Percentiles rank a stretch among this genome's conserved stretches.
phyloP scores from a whole-genome alignment of 2,888 invertebrate species.

The Parnassius orleans region DNA sequence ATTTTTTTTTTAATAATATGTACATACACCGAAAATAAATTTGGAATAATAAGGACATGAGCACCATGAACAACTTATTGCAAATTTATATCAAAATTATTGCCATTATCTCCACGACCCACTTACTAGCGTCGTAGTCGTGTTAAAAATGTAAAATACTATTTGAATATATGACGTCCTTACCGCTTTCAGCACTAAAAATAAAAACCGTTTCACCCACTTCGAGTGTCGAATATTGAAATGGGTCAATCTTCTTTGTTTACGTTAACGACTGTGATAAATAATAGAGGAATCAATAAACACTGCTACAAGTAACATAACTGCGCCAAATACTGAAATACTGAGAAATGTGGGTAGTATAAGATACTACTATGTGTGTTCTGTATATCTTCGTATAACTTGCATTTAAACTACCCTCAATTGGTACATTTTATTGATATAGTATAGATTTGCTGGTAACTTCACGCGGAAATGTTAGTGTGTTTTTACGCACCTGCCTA shows the following conservation, averaged over 20 bases:
- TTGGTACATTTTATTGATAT: background rate
- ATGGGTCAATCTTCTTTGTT: slow-evolving; percentile 25
- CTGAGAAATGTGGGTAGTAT: background rate
- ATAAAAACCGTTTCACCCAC: slow-evolving; percentile 26
- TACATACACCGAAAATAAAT: no score
- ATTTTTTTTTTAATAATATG: no score
- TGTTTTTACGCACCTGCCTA: no score
- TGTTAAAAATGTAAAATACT: slow-evolving; percentile 6
- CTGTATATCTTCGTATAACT: no score
- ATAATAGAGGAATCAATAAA: background rate
- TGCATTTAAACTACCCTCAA: background rate
- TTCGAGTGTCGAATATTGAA: slow-evolving; percentile 32
- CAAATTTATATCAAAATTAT: no score
- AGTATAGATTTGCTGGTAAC: no score
- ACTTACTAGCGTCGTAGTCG: background rate
- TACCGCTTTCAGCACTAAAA: slow-evolving; percentile 20
- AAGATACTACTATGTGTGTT: background rate
- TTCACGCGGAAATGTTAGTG: no score
- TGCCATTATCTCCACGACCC: slow-evolving; percentile 1
- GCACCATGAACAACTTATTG: no score
- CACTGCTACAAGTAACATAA: background rate
- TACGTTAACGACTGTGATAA: slow-evolving; percentile 1
- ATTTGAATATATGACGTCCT: slow-evolving; percentile 18
- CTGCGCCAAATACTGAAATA: background rate
- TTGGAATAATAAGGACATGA: no score